Conservation (phyloP, 2,113 vertebrate genomes). For the Eublepharis macularius region DNA sequence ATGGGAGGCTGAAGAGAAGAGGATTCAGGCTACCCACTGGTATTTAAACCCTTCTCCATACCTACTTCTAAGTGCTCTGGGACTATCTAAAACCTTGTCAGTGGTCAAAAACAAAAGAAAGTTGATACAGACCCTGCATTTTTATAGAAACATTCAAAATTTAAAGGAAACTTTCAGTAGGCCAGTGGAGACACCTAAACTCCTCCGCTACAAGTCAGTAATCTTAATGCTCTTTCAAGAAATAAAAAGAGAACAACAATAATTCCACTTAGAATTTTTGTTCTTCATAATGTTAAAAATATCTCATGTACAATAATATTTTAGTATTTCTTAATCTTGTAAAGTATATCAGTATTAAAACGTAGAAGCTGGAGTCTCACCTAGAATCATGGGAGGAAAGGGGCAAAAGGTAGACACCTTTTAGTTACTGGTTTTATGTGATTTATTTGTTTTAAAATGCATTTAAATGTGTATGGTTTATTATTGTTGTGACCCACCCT, state of each 20-base stretch:
- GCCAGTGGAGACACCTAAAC: background rate
- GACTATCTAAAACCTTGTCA: slow-evolving; percentile 36
- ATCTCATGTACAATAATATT: background rate
- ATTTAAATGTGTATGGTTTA: too few species aligned
- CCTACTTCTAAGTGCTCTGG: background rate
- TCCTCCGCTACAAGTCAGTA: accelerated
- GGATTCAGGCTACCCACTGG: slow-evolving; percentile 40
- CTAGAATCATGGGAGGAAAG: too few species aligned
- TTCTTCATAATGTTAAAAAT: background rate
- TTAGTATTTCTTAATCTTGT: background rate
- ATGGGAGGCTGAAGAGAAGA: slow-evolving; percentile 41
- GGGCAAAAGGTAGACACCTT: too few species aligned
- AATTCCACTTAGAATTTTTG: background rate
- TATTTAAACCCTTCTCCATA: background rate
- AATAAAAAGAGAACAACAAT: background rate
- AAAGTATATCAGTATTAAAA: too few species aligned
- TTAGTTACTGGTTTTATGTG: too few species aligned
- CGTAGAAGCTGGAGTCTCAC: too few species aligned
- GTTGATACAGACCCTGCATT: background rate
- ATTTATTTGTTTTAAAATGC: too few species aligned
- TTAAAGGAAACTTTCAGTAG: background rate
- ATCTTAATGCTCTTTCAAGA: accelerated
- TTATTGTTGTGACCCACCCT: too few species aligned
- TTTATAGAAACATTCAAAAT: background rate
- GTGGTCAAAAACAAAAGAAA: background rate